Percentiles rank a stretch among this genome's conserved stretches.
These are phyloP conservation scores for Entelurus aequoreus DNA, from an alignment of 2,113 vertebrate species.

Conservation along the genomic window DNA sequence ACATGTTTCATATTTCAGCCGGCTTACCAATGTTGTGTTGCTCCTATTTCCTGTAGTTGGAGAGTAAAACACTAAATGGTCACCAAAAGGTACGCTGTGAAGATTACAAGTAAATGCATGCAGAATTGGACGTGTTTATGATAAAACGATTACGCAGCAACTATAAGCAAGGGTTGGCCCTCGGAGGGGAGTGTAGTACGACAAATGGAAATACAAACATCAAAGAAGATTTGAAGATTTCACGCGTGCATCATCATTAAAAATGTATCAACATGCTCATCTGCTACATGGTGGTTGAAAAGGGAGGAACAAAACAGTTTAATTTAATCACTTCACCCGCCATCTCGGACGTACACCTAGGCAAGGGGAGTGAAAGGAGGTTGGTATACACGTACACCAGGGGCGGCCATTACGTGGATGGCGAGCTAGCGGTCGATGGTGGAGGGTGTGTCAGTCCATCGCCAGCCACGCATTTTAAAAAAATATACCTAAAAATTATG, in stretches of 20 bases:
- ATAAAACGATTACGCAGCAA: too few relatives aligned
- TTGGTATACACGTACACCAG: too few relatives aligned
- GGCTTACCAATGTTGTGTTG: constrained; percentile 33
- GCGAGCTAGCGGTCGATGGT: too few relatives aligned
- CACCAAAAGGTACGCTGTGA: neutral
- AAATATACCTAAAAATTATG: too few relatives aligned
- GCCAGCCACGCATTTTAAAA: too few relatives aligned
- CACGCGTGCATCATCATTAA: constrained; percentile 47
- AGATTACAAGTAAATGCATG: neutral
- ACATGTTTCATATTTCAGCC: constrained; percentile 58
- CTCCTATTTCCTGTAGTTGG: constrained; percentile 39
- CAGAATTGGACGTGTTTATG: neutral
- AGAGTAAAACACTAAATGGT: neutral
- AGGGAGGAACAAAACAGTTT: constrained; percentile 24
- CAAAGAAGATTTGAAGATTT: constrained; percentile 47
- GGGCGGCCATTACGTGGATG: too few relatives aligned
- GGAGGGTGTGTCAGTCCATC: too few relatives aligned
- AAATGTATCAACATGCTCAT: constrained; percentile 25
- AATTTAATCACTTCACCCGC: constrained; percentile 16
- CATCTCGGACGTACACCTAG: constrained; percentile 6
- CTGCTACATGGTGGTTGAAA: constrained; percentile 42
- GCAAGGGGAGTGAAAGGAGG: constrained; percentile 6
- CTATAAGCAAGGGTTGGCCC: too few relatives aligned
- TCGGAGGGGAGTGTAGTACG: neutral
- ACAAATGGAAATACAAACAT: constrained; percentile 33